Evolutionary conservation across 2,888 invertebrate genomes (phyloP), one percentile per base, ranked within the genome.

Genomic region (Rhagophthalmus giganteus): DNA sequence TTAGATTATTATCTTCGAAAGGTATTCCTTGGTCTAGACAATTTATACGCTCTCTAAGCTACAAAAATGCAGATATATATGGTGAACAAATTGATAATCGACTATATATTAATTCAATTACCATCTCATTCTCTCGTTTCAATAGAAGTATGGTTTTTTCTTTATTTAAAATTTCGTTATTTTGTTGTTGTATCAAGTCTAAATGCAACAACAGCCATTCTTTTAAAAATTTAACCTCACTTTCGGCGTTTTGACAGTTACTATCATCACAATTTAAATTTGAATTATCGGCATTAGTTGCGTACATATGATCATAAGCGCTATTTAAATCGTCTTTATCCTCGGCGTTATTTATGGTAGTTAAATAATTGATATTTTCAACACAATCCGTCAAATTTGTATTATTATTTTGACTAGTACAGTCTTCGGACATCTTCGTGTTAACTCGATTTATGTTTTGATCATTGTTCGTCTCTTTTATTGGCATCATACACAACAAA

Each of bases 101-200:
- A 20, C 20, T 5, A 5, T 7, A 20, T 20, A 41, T 1, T 14
- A 6, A 4, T 32, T 66, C 81, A n/a, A 10, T 79, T 78, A 94
- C 87, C 73, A 84, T 81, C 72, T 88, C 87, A 78, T 90, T 88
- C 76, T 93, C 92, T 64, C 85, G 82, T 67, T 82, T 82, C 24
- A 91, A 76, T 42, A 83, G 79, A 49, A 84, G 82, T 57, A 90
- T 81, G 40, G 85, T 78, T 70, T 87, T 89, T 63, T 94, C 92
- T 74, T 88, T 90, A 62, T 85, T 85, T 60, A 84, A 80, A 57
- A 94, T 81, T 64, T 87, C 83, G 67, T 93, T 91, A 66, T 90
- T 90, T 75, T 94, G 93, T 74, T 92, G 90, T 72, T 93, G 92
- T 70, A 94, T 90, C 55, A 94, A 78, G 74, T 94, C 92, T 65